These are phyloP conservation scores for Hypothenemus hampei DNA, from an alignment of 1,140 invertebrate genomes.

Conservation along the genomic window DNA sequence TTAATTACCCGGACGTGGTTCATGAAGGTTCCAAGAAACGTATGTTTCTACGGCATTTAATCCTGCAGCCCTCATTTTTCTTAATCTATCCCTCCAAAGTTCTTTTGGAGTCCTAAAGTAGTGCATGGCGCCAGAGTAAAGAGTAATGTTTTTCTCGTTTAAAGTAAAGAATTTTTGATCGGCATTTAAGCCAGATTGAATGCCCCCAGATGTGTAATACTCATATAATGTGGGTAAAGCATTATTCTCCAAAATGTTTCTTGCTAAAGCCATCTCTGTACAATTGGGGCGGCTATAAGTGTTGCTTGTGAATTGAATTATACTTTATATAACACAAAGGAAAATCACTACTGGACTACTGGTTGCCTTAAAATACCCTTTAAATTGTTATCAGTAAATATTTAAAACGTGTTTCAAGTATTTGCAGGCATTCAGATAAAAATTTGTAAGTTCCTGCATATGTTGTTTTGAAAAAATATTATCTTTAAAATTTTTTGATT, in stretches of 20 bases:
- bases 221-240: constrained; percentile 38
- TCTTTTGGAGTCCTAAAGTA: constrained; percentile 80
- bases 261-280: not conserved
- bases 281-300: too few relatives aligned
- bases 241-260: not conserved
- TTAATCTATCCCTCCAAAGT: constrained; percentile 41
- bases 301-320: too few relatives aligned
- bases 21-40: constrained; percentile 90
- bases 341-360: too few relatives aligned
- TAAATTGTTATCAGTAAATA: too few relatives aligned
- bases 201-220: constrained; percentile 38
- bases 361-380: too few relatives aligned
- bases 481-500: too few relatives aligned
- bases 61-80: constrained; percentile 51
- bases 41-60: constrained; percentile 91
- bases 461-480: too few relatives aligned
- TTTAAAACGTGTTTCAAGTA: too few relatives aligned
- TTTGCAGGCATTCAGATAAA: too few relatives aligned
- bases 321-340: too few relatives aligned
- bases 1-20: constrained; percentile 49
- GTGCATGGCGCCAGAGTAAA: constrained; percentile 73
- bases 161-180: constrained; percentile 37
- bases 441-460: too few relatives aligned
- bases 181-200: constrained; percentile 33
- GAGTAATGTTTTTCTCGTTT: constrained; percentile 39